Base-by-base conservation (phyloP, 2,888 invertebrate genomes). In the Tipula vernalis region DNA sequence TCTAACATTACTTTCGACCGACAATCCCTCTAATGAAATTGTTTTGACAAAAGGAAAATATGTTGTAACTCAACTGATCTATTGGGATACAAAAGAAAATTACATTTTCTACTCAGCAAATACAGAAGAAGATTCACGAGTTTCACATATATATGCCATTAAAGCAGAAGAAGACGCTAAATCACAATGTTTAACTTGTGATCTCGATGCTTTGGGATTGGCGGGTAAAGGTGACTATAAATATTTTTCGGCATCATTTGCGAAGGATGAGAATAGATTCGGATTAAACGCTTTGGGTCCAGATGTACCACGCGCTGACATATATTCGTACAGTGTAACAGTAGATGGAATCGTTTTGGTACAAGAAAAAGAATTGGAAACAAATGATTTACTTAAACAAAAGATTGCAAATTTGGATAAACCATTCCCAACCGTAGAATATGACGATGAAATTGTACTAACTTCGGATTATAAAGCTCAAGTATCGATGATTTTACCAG, bases 91-190 rank as follows among this genome's bases (percentile, higher is more conserved):
- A 87, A 90, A 92, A 0, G 92, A 93, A 87, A 93, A 95, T 89
- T 90, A 94, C 51, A 94, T 97, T 87, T 98, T 97, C 93, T 99
- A 96, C 92, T 94, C 95, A 89, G 97, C 97, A 0, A 97, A 96
- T 41, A 94, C 94, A 5, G 95, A 94, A 88, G 92, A 93, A 13
- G 95, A 96, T 90, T 95, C 97, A 0, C 94, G 95, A 4, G 94
- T 95, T 87, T 94, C 96, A 89, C 98, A 98, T 91, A 92, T 98
- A 83, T 98, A 95, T 92, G 94, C 95, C 8, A 93, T 96, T 6
- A 93, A 94, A 88, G 91, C 93, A 0, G 91, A 92, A n/a, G 91
- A 92, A 5, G 89, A 89, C 87, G 89, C 91, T 89, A 91, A 87
- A 83, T 88, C 93, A 47, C 92, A 93, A 87, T 98, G 98, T 91